Percentiles rank a stretch among this genome's conserved stretches.
Conservation (phyloP, 2,797 vertebrate species). For the Muraenolepis orangiensis region DNA sequence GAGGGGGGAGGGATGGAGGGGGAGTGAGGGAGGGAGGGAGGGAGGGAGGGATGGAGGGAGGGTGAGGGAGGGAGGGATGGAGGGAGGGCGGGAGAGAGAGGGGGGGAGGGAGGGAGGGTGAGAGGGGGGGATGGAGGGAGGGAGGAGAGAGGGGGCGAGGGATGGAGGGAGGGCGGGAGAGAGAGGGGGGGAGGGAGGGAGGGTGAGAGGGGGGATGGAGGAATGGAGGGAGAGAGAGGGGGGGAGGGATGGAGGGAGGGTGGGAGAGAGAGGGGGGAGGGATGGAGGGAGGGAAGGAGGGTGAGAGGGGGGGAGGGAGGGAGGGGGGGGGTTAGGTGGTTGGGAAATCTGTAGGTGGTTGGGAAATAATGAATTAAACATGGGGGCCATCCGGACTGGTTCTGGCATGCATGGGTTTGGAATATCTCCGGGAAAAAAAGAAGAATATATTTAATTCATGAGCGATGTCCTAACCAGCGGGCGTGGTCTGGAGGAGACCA, state of each 20-base stretch:
- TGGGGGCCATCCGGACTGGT: constrained; percentile 57
- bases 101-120: too few species aligned
- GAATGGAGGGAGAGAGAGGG: too few species aligned
- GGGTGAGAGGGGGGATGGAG: too few species aligned
- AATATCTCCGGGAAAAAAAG: constrained; percentile 50
- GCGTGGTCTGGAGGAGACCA: constrained; percentile 56
- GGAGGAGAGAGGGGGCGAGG: not conserved
- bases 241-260: too few species aligned
- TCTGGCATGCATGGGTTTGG: constrained; percentile 48
- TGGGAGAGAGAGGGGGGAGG: too few species aligned
- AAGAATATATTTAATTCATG: constrained; percentile 73
- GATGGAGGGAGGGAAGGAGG: too few species aligned
- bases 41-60: too few species aligned
- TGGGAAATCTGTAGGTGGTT: constrained; percentile 45
- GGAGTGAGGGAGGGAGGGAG: too few species aligned
- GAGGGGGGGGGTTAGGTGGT: constrained; percentile 55
- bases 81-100: constrained; percentile 49
- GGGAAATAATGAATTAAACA: constrained; percentile 67
- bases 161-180: too few species aligned
- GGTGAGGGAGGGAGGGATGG: constrained; percentile 56
- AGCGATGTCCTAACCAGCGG: constrained; percentile 55
- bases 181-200: too few species aligned
- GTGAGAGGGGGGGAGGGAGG: constrained; percentile 5
- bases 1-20: too few species aligned
- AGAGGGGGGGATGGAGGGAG: constrained; percentile 48